Conservation (phyloP, 2,888 invertebrate genomes). For the Diachrysia chrysitis region DNA sequence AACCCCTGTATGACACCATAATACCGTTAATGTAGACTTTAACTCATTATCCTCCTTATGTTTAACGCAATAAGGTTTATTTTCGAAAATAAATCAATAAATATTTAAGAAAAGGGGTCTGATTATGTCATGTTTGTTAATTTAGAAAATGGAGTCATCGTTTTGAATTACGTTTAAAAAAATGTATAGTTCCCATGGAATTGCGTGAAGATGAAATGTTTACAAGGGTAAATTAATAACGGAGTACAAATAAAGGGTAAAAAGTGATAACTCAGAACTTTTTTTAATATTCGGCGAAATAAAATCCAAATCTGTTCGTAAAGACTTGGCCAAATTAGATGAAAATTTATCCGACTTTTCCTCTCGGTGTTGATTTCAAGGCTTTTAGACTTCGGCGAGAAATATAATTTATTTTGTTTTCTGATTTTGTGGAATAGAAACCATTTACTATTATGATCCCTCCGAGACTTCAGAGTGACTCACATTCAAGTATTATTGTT, state of each 20-base stretch:
- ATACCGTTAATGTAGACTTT: slow-evolving; percentile 37
- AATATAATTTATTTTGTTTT: background rate
- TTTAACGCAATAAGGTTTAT: slow-evolving; percentile 42
- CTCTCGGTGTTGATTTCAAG: too few species aligned
- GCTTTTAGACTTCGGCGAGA: too few species aligned
- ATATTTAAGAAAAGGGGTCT: slow-evolving; percentile 58
- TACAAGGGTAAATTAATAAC: slow-evolving; percentile 35
- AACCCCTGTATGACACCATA: slow-evolving; percentile 67
- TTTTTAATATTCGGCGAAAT: background rate
- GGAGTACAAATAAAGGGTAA: slow-evolving; percentile 45
- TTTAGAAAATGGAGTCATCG: slow-evolving; percentile 74
- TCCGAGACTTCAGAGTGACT: too few species aligned
- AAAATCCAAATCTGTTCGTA: background rate
- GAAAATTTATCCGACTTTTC: background rate
- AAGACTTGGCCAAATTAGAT: background rate
- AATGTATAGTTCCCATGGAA: slow-evolving; percentile 70
- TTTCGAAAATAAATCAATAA: slow-evolving; percentile 12
- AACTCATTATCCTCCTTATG: slow-evolving; percentile 47
- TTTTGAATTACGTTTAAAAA: slow-evolving; percentile 62
- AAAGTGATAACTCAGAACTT: background rate
- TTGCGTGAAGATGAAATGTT: slow-evolving; percentile 44
- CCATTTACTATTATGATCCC: too few species aligned
- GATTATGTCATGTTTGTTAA: slow-evolving; percentile 79
- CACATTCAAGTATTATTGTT: too few species aligned
- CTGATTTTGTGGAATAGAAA: too few species aligned